Conservation (phyloP, 2,888 invertebrate genomes). For the Tupiocoris notatus region DNA sequence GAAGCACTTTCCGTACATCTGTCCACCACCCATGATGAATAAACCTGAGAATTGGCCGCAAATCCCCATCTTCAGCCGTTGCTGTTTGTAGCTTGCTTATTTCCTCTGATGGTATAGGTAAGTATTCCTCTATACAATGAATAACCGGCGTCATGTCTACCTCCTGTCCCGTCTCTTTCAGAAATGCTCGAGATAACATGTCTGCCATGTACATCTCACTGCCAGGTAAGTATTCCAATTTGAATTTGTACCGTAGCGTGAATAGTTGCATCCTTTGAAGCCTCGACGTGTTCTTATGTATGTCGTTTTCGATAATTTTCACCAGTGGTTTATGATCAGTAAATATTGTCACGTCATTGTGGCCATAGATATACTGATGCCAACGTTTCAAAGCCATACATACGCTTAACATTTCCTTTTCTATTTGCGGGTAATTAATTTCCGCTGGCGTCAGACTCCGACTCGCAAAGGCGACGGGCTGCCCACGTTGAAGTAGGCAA, state of each 20-base stretch:
- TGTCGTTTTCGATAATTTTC: conserved; percentile 18
- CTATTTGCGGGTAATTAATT: conserved; percentile 48
- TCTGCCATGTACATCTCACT: conserved; percentile 26
- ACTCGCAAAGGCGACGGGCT: conserved; percentile 44
- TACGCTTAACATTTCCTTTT: conserved; percentile 48
- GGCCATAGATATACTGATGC: conserved; percentile 29
- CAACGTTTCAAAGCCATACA: conserved; percentile 28
- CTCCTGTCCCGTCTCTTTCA: background rate
- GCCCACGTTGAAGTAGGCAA: conserved; percentile 45
- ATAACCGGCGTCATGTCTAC: conserved; percentile 26
- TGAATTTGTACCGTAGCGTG: conserved; percentile 7
- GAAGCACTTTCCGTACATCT: conserved; percentile 4
- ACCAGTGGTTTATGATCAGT: conserved; percentile 26
- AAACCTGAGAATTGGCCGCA: background rate
- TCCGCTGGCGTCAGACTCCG: conserved; percentile 45
- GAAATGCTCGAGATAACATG: conserved; percentile 21
- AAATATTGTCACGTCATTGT: too few relatives aligned
- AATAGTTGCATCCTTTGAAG: conserved; percentile 26
- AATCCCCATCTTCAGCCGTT: conserved; percentile 1
- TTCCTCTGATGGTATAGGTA: conserved; percentile 21
- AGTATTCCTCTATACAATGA: conserved; percentile 22
- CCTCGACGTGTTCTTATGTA: conserved; percentile 20
- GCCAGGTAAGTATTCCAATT: conserved; percentile 17
- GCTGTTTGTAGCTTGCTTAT: conserved; percentile 5
- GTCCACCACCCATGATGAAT: conserved; percentile 24